Evolutionary conservation across 1,140 invertebrate species (phyloP), one percentile per base, ranked within the genome.

Genomic region (Ooceraea biroi): DNA sequence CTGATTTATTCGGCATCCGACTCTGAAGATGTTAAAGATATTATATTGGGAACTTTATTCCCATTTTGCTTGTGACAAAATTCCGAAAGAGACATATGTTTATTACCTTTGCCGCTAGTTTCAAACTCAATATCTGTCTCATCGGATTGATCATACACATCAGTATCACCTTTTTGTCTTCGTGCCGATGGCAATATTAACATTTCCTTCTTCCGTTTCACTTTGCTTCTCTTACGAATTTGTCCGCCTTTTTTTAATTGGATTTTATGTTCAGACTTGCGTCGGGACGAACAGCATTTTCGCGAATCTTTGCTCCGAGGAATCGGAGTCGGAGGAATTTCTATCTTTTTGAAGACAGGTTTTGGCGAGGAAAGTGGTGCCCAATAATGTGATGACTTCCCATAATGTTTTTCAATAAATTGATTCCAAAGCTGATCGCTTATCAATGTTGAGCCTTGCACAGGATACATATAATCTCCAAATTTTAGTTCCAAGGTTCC

Each of bases 371-470:
- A 7, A 7, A 36, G 36, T 10, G 27, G 0, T 5, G 14, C n/a
- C 5, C 30, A 25, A 44, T 77, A 50, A 4, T 46, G 48, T 0
- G 1, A 4, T 12, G 19, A n/a, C 0, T 84, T 19, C 0, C 44
- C 4, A 0, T 3, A 12, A 78, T 84, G 52, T 3, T 60, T 30
- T 10, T 50, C n/a, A 1, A 84, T n/a, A n/a, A 55, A 60, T 0
- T 72, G 7, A n/a, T 88, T 22, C 73, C 60, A 83, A 1, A 72
- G 71, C 11, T 63, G 1, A 55, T 78, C 44, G 11, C 68, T 66
- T 11, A 14, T 14, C 2, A 19, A 0, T 10, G 72, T 52, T 10
- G 19, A 48, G 0, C 19, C 1, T 12, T 17, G 0, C 14, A 78
- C 0, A 3, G 61, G 10, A 0, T 25, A 1, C 17, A 63, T n/a